Evolutionary conservation across 2,888 invertebrate genomes (phyloP), one percentile per base, ranked within the genome.

Genomic region (Pasiphila rectangulata): DNA sequence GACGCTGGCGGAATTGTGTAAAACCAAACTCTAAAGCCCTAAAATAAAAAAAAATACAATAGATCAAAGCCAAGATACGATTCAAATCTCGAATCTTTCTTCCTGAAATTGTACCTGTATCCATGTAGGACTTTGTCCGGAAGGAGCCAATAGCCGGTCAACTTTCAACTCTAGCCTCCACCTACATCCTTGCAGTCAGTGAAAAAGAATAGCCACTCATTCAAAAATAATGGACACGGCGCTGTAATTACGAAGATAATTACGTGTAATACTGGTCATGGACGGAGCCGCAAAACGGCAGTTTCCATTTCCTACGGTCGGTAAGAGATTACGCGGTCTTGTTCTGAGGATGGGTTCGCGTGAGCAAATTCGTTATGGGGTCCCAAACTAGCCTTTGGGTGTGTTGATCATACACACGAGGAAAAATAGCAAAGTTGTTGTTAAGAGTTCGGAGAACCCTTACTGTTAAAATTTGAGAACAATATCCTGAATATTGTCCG

Each of bases 141-240:
- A 17, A 23, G 9, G 15, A 27, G 10, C 4, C 20, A 20, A 27
- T 15, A 5, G 12, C n/a, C 29, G 3, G 27, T 10, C 10, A 13
- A 4, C 10, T 17, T 16, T 4, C 20, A 32, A 32, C 17, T 17
- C 23, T 23, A 29, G n/a, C n/a, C n/a, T n/a, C n/a, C n/a, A n/a
- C n/a, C n/a, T 2, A 16, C 13, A n/a, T 23, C 5, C n/a, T 56
- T 40, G 20, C 15, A 40, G 43, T 39, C 55, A 56, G 50, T 56
- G 59, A 56, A 53, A 51, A 34, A 45, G 54, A 50, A 46, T 54
- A 52, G 34, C 43, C 56, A 54, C 16, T 59, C 63, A 66, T 64
- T 67, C 59, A 61, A 55, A 61, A 53, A 61, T 58, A 61, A 56
- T 64, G 52, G 62, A 48, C 58, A 44, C 56, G 50, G 58, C 56